Base-by-base conservation (phyloP, 2,113 vertebrate species). In the Corydoras sp. region DNA sequence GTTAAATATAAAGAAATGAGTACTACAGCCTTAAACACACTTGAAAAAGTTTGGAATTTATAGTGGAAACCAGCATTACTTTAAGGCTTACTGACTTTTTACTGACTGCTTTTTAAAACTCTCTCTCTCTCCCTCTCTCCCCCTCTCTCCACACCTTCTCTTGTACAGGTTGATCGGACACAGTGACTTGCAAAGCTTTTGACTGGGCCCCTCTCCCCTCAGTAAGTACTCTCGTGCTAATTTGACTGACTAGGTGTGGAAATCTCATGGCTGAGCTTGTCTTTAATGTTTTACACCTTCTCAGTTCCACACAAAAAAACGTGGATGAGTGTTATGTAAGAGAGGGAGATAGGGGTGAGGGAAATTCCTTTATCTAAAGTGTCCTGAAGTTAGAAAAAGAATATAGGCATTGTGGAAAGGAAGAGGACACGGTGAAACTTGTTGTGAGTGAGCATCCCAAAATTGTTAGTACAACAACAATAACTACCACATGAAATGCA, bases 181-280 rank as follows among this genome's bases (percentile, higher is more conserved):
- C 76, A 75, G 73, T 72, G 66, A 76, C 79, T 73, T 73, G 67
- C 67, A 62, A 73, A 64, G 62, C 76, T 72, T 72, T 71, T 62
- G 72, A 67, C 77, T 76, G 69, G 59, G 70, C 69, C 69, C 66
- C 66, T 78, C 80, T 74, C 76, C 73, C 73, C 48, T 79, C 79
- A 70, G 81, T 83, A 77, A 83, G 81, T 83, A 83, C 79, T 79
- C 58, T 79, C 53, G 74, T 77, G 77, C 56, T 83, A 79, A 81
- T 79, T 71, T 75, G 64, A 15, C 72, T 72, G 69, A 69, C 73
- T 69, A 72, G 49, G 70, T 58, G 43, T 70, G n/a, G 58, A 73
- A 70, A 67, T 74, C 54, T 73, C 18, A 58, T 58, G 51, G 31
- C 58, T 62, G 50, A 62, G 76, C 43, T 74, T 69, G 69, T 65